Evolutionary conservation across 2,888 invertebrate species (phyloP), one percentile per base, ranked within the genome.

Genomic region (Chloroclystis v-ata): DNA sequence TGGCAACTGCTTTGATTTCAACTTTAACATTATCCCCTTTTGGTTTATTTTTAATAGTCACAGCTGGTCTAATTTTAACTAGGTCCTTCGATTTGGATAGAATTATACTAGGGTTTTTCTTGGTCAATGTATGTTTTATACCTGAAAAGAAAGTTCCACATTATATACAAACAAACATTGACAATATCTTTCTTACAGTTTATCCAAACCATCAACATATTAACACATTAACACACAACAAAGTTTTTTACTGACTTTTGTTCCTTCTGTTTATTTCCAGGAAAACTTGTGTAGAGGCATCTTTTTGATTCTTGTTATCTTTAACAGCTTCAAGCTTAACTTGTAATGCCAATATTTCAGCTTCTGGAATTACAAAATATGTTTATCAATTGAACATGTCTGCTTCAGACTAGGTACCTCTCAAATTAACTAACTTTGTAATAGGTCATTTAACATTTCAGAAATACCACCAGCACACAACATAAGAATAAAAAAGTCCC

Each of bases 261-360:
- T 52, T 68, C 62, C 77, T 83, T 49, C 72, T 84, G 30, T 61
- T 70, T 28, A 68, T 40, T 40, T 64, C 64, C 54, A 75, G 58
- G 47, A 69, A 69, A 28, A 82, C 81, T 70, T 87, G 86, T 38
- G 82, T 76, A 33, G 82, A 72, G 38, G 70, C 84, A 79, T 87
- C 85, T 65, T 75, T 82, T 52, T 62, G 47, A 6, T 24, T n/a
- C 14, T 33, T 33, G 14, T n/a, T 25, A 37, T 62, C 64, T 49
- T 69, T 69, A 20, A 54, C 52, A 28, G 62, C 56, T 49, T 84
- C 79, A 35, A 86, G 61, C 67, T 82, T 69, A 0, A 85, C 79
- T 72, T 82, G 80, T 4, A 85, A 57, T 1, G 86, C 83, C 47
- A 86, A 66, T 52, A 87, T 77, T 64, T 86, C 80, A 41, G 85